A percentile compares a stretch with the other conserved stretches of the same genome.
Conservation (phyloP, 2,888 invertebrate genomes). For the Trachelus tabidus region DNA sequence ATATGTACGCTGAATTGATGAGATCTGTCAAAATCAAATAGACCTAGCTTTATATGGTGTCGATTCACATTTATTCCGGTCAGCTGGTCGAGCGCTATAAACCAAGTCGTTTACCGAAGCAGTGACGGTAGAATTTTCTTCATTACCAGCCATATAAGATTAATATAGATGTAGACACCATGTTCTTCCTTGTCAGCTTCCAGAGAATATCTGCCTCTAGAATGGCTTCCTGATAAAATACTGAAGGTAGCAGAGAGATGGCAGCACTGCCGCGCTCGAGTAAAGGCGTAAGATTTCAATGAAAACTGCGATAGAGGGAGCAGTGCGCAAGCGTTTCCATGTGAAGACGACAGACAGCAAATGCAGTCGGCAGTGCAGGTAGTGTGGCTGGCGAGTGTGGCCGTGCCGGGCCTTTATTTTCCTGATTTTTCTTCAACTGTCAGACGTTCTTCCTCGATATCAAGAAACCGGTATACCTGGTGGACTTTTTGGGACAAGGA, state of each 20-base stretch:
- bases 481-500: neutral
- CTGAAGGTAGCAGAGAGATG: neutral
- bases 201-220: neutral
- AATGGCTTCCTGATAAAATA: neutral
- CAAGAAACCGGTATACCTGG: neutral
- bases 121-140: neutral
- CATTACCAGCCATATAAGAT: neutral
- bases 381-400: conserved; percentile 49
- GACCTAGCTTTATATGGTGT: neutral
- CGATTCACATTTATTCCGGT: neutral
- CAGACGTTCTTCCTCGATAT: conserved; percentile 19
- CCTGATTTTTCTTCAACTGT: conserved; percentile 38
- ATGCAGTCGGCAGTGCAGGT: conserved; percentile 43
- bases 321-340: neutral
- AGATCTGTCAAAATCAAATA: neutral
- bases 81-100: neutral
- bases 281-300: neutral
- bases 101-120: neutral
- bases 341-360: conserved; percentile 28
- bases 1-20: neutral
- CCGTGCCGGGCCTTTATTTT: conserved; percentile 37
- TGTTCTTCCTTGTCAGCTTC: neutral
- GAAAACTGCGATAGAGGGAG: neutral
- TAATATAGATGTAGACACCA: neutral
- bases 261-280: neutral